phyloP scores from a whole-genome alignment of 2,113 vertebrate genomes.

The Tylochromis polylepis region DNA sequence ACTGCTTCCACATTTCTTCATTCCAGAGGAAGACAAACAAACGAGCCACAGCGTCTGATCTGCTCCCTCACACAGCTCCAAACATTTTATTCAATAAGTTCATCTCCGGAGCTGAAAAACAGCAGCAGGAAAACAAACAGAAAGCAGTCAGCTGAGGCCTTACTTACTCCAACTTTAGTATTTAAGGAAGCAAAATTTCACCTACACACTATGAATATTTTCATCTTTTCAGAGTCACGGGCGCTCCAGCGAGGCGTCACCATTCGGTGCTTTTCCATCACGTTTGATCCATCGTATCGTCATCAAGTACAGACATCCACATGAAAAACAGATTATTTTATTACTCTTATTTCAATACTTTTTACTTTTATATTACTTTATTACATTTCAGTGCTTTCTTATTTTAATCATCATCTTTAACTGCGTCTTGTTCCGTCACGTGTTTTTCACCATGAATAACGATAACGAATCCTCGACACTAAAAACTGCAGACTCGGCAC shows the following conservation, averaged over 20 bases:
- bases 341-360: too few species aligned
- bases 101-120: neutral
- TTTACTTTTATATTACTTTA: too few species aligned
- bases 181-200: neutral
- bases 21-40: neutral
- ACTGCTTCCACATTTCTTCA: neutral
- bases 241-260: neutral
- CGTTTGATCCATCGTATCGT: fast-evolving
- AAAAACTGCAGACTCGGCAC: too few species aligned
- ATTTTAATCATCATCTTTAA: too few species aligned
- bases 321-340: too few species aligned
- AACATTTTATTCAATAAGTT: neutral
- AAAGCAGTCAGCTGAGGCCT: neutral
- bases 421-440: too few species aligned
- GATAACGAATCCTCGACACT: too few species aligned
- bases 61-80: neutral
- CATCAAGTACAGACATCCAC: neutral
- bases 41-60: neutral
- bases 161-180: neutral
- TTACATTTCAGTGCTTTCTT: too few species aligned
- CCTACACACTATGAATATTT: neutral
- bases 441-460: too few species aligned
- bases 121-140: neutral
- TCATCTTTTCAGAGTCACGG: neutral
- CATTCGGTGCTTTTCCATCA: fast-evolving